Base-by-base conservation (phyloP, 2,888 invertebrate genomes). In the Carabus problematicus region DNA sequence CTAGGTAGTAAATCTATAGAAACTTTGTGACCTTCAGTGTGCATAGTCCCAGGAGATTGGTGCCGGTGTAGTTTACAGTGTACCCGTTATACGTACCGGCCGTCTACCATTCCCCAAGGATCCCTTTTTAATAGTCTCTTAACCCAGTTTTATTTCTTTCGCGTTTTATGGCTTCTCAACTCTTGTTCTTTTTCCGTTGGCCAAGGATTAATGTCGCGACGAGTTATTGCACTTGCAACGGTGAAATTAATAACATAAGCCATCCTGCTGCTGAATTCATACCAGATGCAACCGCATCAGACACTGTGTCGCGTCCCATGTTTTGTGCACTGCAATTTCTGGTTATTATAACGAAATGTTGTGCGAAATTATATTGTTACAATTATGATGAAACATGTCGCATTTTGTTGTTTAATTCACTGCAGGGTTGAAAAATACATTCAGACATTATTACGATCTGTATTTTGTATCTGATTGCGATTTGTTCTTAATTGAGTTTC, bases 101-200 rank as follows among this genome's bases (percentile, higher is more conserved):
- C 49, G n/a, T 16, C 18, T 8, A 52, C n/a, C 16, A 52, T 18
- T 19, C 64, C 64, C 42, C 8, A 45, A 43, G 58, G 64, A 64
- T 56, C 55, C 49, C 56, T 64, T 64, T 64, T 64, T 64, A 64
- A 64, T 64, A 56, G 64, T 47, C 64, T 64, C 47, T 58, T 64
- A 64, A 64, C 64, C 64, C 43, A 64, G 56, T 64, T 64, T 58
- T 64, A 58, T 55, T 64, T 64, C 56, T 19, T 54, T 55, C 43
- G 56, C 64, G 64, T 64, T 64, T 64, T 64, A 64, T 64, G 47
- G 19, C 56, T 55, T n/a, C 56, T n/a, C n/a, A n/a, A 56, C 56
- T 58, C 16, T 45, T 55, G n/a, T 55, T 55, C 45, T 58, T 56
- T 64, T 64, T 64, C 45, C 19, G 14, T 7, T 56, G 45, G n/a